These are phyloP conservation scores for Nothoprocta pentlandii DNA, from an alignment of 2,113 vertebrate genomes.

Conservation along the genomic window DNA sequence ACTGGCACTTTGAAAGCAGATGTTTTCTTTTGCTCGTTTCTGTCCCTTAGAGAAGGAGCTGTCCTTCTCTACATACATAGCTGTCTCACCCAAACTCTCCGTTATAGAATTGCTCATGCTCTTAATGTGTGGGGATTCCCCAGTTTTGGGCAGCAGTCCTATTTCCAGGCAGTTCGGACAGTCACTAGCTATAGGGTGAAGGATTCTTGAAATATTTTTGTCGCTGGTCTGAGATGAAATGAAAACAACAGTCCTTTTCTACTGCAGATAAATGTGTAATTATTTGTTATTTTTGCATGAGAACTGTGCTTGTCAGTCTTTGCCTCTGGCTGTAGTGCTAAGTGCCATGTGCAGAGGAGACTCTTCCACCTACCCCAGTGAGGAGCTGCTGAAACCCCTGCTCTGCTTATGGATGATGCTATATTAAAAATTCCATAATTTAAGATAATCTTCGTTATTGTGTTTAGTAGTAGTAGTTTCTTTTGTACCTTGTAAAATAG, in stretches of 20 bases:
- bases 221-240: background rate
- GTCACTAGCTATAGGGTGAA: too few species aligned
- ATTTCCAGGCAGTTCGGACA: background rate
- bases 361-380: background rate
- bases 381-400: background rate
- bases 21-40: background rate
- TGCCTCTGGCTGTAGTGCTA: background rate
- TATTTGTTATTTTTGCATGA: background rate
- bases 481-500: background rate
- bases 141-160: background rate
- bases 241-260: background rate
- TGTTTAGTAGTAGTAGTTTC: background rate
- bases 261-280: background rate
- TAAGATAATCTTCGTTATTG: background rate
- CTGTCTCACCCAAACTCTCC: too few species aligned
- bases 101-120: background rate
- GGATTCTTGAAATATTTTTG: background rate
- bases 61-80: background rate
- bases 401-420: background rate
- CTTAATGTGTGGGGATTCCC: background rate
- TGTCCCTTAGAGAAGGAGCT: background rate
- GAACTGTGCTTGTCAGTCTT: background rate
- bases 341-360: background rate
- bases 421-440: background rate
- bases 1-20: background rate